Conservation (phyloP, 2,113 vertebrate species). For the Pseudorhombus dupliciocellatus region DNA sequence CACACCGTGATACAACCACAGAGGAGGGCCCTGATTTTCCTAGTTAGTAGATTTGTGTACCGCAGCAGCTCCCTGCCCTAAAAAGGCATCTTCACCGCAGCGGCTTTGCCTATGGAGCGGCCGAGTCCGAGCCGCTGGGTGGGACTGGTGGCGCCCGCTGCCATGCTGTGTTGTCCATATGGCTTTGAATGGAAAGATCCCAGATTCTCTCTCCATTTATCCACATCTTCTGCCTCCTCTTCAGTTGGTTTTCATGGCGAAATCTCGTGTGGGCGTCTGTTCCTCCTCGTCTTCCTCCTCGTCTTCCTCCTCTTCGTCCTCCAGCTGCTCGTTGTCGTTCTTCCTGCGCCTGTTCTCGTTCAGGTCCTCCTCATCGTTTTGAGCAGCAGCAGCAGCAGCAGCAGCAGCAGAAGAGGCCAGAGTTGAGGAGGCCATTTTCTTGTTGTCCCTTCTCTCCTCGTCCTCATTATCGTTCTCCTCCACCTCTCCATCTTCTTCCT, state of each 20-base stretch:
- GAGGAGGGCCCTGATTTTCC: slow-evolving; percentile 70
- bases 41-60: slow-evolving; percentile 40
- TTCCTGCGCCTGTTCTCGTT: slow-evolving; percentile 88
- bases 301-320: slow-evolving; percentile 69
- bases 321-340: slow-evolving; percentile 87
- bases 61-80: slow-evolving; percentile 39
- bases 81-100: slow-evolving; percentile 31
- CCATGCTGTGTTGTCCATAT: slow-evolving; percentile 83
- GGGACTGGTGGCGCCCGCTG: slow-evolving; percentile 48
- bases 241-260: slow-evolving; percentile 97
- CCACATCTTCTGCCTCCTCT: slow-evolving; percentile 11
- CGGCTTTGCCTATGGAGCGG: slow-evolving; percentile 41
- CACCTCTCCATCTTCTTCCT: slow-evolving; percentile 88
- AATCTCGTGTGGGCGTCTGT: slow-evolving; percentile 87
- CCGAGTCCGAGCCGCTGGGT: slow-evolving; percentile 40
- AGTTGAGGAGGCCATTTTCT: slow-evolving; percentile 70
- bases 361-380: slow-evolving; percentile 85
- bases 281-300: slow-evolving; percentile 84
- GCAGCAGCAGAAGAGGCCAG: slow-evolving; percentile 26
- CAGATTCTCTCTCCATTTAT: slow-evolving; percentile 54
- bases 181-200: slow-evolving; percentile 85
- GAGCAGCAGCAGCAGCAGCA: background rate
- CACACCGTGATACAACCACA: slow-evolving; percentile 66
- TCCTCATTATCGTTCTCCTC: slow-evolving; percentile 80
- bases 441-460: slow-evolving; percentile 75